Base-by-base conservation (phyloP, 2,113 vertebrate genomes). In the Typhlomys cinereus region DNA sequence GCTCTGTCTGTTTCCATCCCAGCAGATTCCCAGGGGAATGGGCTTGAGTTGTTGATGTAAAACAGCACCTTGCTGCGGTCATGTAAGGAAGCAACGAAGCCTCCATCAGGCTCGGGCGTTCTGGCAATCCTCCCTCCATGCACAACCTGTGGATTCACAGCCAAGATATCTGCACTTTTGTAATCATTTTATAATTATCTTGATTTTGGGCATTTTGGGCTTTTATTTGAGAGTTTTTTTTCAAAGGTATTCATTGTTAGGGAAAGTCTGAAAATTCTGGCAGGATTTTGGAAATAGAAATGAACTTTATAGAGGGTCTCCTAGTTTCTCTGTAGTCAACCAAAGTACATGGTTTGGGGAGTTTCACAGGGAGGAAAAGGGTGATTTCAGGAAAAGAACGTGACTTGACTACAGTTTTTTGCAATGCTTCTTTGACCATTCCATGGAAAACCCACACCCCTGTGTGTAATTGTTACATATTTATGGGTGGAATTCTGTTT, bases 181-280 rank as follows among this genome's bases (percentile, higher is more conserved):
- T 95, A 89, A 87, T 97, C 74, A 94, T 95, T 95, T 96, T 79
- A 93, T 92, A 96, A 74, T 71, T 96, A 93, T 78, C 71, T 85
- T 88, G 94, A 96, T 75, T 41, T 17, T 96, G 71, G 81, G 64
- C 20, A 91, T 76, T 89, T 66, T 25, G n/a, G 13, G 57, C 69
- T 85, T 54, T 85, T 25, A 39, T 92, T 95, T 79, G 90, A 75
- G 34, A 85, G 23, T 46, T 81, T 93, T 13, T 92, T 81, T 93
- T 13, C 91, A 92, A 94, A 95, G 80, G 57, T 74, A 82, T 59
- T 74, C 41, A 92, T 52, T 91, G 90, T 23, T 83, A 89, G 75
- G 66, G 73, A 88, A 86, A 25, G n/a, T 78, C 44, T 74, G 59
- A 81, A 96, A 74, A 71, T 89, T 21, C 39, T 89, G 81, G 73